Base-by-base conservation (phyloP, 2,888 invertebrate species). In the Parelbella ahira region DNA sequence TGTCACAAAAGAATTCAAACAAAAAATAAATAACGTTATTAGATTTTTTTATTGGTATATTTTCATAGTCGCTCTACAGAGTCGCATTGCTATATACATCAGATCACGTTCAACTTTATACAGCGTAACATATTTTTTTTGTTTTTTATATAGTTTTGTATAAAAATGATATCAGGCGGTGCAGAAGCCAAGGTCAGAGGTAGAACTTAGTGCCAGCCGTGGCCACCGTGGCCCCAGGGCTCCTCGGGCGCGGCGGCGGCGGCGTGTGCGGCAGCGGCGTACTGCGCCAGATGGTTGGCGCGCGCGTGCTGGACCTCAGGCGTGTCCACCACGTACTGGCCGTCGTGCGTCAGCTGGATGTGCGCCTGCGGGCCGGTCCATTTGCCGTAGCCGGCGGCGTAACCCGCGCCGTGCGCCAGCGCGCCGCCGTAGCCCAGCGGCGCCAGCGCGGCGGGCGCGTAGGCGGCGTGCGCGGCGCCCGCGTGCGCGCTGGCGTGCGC, bases 311-410 rank as follows among this genome's bases (percentile, higher is more conserved):
- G 84, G 0, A 87, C 87, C 60, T 86, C 86, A 42, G 86, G 87
- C 42, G 87, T 86, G 70, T 87, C 87, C 0, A 84, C 81, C 11
- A 87, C 84, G 79, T 78, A 86, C 54, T 86, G 86, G 10, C 86
- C 87, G 63, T 87, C 87, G 66, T 86, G 87, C 54, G 84, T 84
- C 51, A 87, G 77, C 51, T 87, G 86, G 67, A 87, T 86, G 68
- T 87, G 73, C 43, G 87, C 87, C 68, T 73, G 73, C 6, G 86
- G 86, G 28, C 86, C 86, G 57, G 53, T 70, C 86, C 86, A 86
- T 60, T 86, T 86, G 58, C 79, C 82, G 72, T 84, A 83, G 38
- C 83, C 83, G 30, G 74, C 74, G 28, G 77, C 84, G 60, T 80
- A 78, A 13, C 63, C 63, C 2, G 54, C 62, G 25, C 56, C 62